These are phyloP conservation scores for Patagioenas fasciata DNA, from an alignment of 2,113 vertebrate genomes.

Conservation along the genomic window DNA sequence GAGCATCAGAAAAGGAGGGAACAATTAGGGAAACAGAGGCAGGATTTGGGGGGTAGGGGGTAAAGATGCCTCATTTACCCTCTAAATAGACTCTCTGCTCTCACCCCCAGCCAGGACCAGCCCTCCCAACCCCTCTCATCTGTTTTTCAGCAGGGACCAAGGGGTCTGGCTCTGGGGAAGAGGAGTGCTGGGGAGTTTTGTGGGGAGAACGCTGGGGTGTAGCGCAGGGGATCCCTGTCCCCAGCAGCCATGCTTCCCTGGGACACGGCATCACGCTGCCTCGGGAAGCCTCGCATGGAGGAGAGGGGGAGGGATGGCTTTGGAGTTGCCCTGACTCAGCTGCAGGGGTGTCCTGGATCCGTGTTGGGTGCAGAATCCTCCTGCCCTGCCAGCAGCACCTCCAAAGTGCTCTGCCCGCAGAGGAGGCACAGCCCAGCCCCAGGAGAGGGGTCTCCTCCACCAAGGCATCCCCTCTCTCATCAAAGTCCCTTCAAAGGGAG, in stretches of 20 bases:
- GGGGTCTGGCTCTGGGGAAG: background rate
- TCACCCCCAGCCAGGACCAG: background rate
- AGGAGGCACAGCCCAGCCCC: background rate
- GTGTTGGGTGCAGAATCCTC: background rate
- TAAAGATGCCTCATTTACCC: background rate
- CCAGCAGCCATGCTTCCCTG: accelerated
- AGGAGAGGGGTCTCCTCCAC: background rate
- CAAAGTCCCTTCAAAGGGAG: background rate
- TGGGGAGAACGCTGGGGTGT: background rate
- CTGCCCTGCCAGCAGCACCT: background rate
- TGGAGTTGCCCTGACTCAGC: background rate
- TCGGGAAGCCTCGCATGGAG: accelerated
- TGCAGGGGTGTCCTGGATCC: background rate
- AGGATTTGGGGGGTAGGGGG: background rate
- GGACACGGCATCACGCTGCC: accelerated
- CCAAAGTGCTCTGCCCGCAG: background rate
- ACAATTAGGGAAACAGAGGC: background rate
- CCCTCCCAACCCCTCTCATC: background rate
- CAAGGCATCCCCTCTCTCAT: no score
- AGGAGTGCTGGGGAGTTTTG: background rate
- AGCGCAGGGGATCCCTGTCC: accelerated
- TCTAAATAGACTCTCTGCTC: background rate
- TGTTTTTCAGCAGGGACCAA: background rate
- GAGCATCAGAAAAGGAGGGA: background rate
- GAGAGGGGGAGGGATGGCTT: accelerated